These are phyloP conservation scores for Piscicola geometra DNA, from an alignment of 2,888 invertebrate species.

Conservation along the genomic window DNA sequence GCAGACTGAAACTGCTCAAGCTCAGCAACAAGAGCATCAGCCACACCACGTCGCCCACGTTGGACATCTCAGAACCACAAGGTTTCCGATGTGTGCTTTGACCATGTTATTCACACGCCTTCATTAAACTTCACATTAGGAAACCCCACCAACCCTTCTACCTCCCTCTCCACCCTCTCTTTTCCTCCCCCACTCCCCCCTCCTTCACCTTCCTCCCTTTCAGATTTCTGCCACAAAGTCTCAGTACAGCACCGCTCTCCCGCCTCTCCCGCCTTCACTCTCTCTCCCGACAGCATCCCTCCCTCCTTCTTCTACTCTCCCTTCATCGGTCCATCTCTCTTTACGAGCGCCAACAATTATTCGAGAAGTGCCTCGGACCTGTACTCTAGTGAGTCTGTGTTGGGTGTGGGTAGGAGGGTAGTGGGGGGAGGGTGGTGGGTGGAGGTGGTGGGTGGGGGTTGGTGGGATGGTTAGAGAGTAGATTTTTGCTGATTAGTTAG, in stretches of 20 bases:
- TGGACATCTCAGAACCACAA: conserved; percentile 2
- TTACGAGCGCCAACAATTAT: not conserved
- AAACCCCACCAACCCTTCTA: no score
- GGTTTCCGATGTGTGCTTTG: not conserved
- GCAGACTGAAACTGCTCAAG: conserved; percentile 68
- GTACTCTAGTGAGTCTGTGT: not conserved
- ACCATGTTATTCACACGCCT: no score
- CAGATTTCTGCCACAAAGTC: conserved; percentile 9
- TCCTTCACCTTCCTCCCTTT: no score
- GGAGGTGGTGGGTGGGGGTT: not conserved
- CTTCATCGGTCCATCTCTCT: conserved; percentile 9
- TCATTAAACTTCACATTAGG: no score
- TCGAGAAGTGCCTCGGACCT: not conserved
- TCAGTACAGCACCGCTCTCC: conserved; percentile 1
- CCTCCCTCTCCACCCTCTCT: no score
- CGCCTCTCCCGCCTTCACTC: not conserved
- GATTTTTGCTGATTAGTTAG: no score
- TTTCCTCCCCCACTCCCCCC: no score
- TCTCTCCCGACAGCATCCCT: not conserved
- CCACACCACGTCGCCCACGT: not conserved
- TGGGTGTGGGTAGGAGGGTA: no score
- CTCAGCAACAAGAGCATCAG: not conserved
- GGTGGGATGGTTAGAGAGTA: no score
- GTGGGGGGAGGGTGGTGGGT: not conserved
- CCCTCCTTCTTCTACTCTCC: conserved; percentile 10